Percentiles rank a stretch among this genome's conserved stretches.
phyloP scores from a whole-genome alignment of 2,888 invertebrate genomes.

The Epinotia demarniana region DNA sequence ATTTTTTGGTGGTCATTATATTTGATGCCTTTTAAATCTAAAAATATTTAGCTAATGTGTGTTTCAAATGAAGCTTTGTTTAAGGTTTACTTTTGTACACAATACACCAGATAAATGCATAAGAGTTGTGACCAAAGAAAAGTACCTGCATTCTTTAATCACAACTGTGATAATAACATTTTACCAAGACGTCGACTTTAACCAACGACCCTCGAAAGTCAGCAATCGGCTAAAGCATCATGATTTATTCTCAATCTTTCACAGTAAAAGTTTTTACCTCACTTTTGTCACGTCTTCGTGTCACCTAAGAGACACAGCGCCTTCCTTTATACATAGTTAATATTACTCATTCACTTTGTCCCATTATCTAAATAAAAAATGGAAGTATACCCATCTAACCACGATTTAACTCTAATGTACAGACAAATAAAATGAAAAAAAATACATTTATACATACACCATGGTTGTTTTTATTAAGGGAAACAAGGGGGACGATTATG shows the following conservation, averaged over 20 bases:
- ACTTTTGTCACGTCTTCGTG: constrained; percentile 8
- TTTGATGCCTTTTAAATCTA: too few relatives aligned
- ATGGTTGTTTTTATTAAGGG: too few relatives aligned
- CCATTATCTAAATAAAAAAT: constrained; percentile 23
- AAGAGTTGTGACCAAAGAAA: too few relatives aligned
- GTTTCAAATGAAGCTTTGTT: too few relatives aligned
- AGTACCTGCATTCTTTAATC: background rate
- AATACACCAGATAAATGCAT: too few relatives aligned
- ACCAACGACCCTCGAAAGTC: constrained; percentile 4
- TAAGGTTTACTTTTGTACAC: too few relatives aligned
- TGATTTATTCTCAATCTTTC: constrained; percentile 29
- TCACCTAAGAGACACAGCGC: constrained; percentile 14
- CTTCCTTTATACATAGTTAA: constrained; percentile 21
- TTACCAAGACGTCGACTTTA: background rate
- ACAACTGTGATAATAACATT: background rate
- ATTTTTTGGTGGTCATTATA: too few relatives aligned
- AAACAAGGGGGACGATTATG: too few relatives aligned
- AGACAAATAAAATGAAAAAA: too few relatives aligned
- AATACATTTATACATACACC: too few relatives aligned
- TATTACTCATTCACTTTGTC: constrained; percentile 26
- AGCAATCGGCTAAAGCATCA: constrained; percentile 33
- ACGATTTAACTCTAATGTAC: too few relatives aligned
- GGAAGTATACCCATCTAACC: background rate
- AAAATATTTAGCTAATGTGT: too few relatives aligned
- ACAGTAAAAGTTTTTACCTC: constrained; percentile 13